These are phyloP conservation scores for Diplolepis rosae DNA, from an alignment of 2,888 invertebrate species.

Conservation along the genomic window DNA sequence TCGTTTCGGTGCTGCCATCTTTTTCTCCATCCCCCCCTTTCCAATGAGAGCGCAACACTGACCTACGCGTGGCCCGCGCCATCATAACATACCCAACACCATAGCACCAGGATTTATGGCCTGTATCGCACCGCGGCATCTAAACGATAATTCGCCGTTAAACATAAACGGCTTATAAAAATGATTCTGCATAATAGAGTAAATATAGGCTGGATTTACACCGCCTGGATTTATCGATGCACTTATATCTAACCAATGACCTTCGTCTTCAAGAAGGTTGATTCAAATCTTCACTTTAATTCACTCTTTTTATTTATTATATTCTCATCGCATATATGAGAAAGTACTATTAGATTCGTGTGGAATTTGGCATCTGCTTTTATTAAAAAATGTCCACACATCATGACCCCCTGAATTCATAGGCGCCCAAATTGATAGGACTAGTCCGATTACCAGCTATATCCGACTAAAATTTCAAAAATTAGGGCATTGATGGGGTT, in stretches of 20 bases:
- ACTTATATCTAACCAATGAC: conserved; percentile 53
- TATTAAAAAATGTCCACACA: no score
- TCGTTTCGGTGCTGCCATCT: conserved; percentile 61
- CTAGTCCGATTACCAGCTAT: no score
- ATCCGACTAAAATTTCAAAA: no score
- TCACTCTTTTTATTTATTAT: no score
- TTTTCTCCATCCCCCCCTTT: conserved; percentile 37
- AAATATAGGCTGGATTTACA: conserved; percentile 70
- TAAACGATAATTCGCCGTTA: conserved; percentile 72
- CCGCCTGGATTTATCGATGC: conserved; percentile 70
- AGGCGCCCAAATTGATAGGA: no score
- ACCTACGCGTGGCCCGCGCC: conserved; percentile 66
- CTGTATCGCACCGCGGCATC: conserved; percentile 71
- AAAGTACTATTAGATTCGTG: no score
- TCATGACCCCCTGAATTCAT: no score
- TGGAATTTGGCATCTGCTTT: no score
- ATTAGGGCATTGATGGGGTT: no score
- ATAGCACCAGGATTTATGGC: conserved; percentile 65
- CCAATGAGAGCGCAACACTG: conserved; percentile 58
- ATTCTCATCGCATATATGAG: no score
- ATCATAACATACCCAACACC: conserved; percentile 58
- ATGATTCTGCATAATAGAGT: conserved; percentile 71
- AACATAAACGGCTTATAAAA: conserved; percentile 69
- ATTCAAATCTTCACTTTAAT: no score
- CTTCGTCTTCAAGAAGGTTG: not conserved